phyloP scores from a whole-genome alignment of 1,140 invertebrate species.

The Microplitis demolitor region DNA sequence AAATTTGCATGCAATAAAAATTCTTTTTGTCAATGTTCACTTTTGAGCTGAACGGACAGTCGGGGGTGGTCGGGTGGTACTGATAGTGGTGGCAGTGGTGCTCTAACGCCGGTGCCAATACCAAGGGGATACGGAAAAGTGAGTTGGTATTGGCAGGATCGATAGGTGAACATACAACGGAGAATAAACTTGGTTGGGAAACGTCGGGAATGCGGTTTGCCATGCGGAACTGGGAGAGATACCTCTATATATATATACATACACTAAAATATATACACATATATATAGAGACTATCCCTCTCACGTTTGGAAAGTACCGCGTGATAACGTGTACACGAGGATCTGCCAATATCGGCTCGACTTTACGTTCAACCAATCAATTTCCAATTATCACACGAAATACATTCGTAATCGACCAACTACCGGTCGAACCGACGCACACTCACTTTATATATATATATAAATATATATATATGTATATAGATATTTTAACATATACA shows the following conservation, averaged over 20 bases:
- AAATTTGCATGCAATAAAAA: not conserved
- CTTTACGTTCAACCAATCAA: conserved; percentile 30
- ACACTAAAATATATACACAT: not conserved
- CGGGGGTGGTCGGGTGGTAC: no score
- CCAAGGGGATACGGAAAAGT: not conserved
- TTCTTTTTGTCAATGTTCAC: not conserved
- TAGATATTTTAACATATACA: not conserved
- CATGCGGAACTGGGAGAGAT: conserved; percentile 29
- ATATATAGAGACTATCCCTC: not conserved
- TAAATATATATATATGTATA: not conserved
- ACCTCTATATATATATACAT: conserved; percentile 16
- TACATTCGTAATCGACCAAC: conserved; percentile 30
- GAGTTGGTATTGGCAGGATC: conserved; percentile 29
- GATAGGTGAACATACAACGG: conserved; percentile 32
- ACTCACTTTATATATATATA: not conserved
- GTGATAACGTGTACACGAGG: conserved; percentile 15
- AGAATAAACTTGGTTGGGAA: conserved; percentile 31
- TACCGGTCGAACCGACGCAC: conserved; percentile 9
- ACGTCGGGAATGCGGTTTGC: conserved; percentile 36
- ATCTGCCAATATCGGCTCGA: conserved; percentile 26
- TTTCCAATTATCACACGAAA: conserved; percentile 28
- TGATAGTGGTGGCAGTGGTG: no score
- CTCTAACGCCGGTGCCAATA: no score
- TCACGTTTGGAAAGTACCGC: conserved; percentile 8
- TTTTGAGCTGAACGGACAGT: not conserved